Base-by-base conservation (phyloP, 2,888 invertebrate genomes). In the Zygaena filipendulae region DNA sequence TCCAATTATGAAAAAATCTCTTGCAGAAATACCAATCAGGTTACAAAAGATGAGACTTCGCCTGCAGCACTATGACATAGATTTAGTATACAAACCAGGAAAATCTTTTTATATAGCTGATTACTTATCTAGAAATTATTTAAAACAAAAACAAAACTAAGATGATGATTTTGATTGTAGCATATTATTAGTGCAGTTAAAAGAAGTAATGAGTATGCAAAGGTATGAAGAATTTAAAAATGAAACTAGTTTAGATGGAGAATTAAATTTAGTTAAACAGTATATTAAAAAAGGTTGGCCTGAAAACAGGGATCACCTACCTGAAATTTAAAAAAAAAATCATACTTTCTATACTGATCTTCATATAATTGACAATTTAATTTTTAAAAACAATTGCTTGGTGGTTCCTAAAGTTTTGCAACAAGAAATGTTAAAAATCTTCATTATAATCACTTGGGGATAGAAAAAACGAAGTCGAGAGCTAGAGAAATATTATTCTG, bases 381-480 rank as follows among this genome's bases (percentile, higher is more conserved):
- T n/a, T n/a, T 7, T 13, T 24, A 9, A 20, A 24, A 7, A 20
- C 13, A 10, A 13, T 28, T n/a, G 14, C 23, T 8, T 18, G n/a
- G 3, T 8, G 10, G 25, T 35, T 11, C 35, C 31, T 2, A 3
- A 10, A 2, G 4, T 29, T 10, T 8, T 35, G 8, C 14, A 24
- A 22, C 4, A 7, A 8, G 11, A 19, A 19, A 35, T 35, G 35
- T 7, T 32, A 35, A 13, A 0, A 21, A 25, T 2, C 21, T 35
- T 3, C 32, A 35, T 20, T 29, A 35, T 2, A 32, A 32, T 4
- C 35, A 36, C 13, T n/a, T 27, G 13, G 36, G 36, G 2, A 25
- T 33, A n/a, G 27, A 28, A 9, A 14, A 23, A 3, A 32, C 32
- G 21, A 25, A 32, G 21, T 16, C 29, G 21, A 25, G 36, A 9